A percentile compares a stretch with the other conserved stretches of the same genome.
phyloP scores from a whole-genome alignment of 2,797 vertebrate genomes.

The Arnoldichthys spilopterus region DNA sequence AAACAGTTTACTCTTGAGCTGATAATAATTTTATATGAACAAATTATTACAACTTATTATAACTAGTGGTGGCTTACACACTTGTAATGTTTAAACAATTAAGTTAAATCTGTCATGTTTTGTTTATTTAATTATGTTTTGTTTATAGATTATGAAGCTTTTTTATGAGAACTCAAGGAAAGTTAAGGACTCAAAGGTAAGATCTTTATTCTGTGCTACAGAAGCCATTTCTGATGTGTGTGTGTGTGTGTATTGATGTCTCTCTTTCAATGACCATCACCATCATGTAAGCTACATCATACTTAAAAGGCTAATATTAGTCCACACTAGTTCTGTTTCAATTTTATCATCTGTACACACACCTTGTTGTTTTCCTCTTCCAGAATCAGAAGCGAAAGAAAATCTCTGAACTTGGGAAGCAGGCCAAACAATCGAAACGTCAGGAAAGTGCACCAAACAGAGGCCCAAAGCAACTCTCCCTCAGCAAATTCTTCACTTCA shows the following conservation, averaged over 20 bases:
- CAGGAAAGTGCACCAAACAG: constrained; percentile 31
- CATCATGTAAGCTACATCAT: no score
- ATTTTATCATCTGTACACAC: neutral
- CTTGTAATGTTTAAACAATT: no score
- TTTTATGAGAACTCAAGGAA: constrained; percentile 64
- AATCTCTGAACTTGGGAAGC: constrained; percentile 46
- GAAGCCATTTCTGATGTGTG: neutral
- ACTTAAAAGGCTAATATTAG: neutral
- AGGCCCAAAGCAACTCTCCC: constrained; percentile 66
- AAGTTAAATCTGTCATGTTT: neutral
- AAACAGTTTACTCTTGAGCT: no score
- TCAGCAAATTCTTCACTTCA: constrained; percentile 70
- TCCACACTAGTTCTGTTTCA: neutral
- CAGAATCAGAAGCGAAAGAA: constrained; percentile 67
- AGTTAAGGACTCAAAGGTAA: constrained; percentile 58
- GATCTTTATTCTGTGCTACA: neutral
- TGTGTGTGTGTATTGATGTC: neutral
- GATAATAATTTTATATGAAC: no score
- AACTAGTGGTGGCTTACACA: no score
- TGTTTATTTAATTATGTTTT: neutral
- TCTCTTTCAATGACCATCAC: no score
- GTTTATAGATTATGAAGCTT: constrained; percentile 74
- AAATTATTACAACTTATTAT: no score
- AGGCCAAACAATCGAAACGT: constrained; percentile 45
- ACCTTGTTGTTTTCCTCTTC: neutral